These are phyloP conservation scores for Eupsilia transversa DNA, from an alignment of 2,888 invertebrate genomes.

Conservation along the genomic window DNA sequence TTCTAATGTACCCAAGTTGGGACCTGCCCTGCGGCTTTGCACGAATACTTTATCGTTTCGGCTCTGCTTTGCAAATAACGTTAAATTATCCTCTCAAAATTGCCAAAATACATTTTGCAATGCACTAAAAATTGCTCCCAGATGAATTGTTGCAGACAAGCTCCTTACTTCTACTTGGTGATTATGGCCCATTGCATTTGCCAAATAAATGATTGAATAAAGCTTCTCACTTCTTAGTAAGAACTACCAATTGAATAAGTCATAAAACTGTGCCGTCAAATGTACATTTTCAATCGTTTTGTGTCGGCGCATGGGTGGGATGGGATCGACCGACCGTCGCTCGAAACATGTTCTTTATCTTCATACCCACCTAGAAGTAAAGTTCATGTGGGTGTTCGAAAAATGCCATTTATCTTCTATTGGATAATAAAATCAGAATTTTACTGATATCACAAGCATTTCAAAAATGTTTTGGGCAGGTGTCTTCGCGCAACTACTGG, in stretches of 20 bases:
- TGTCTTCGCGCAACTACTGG: slow-evolving; percentile 1
- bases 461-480: slow-evolving; percentile 31
- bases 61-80: slow-evolving; percentile 47
- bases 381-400: slow-evolving; percentile 60
- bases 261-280: slow-evolving; percentile 73
- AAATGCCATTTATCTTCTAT: slow-evolving; percentile 58
- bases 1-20: slow-evolving; percentile 56
- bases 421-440: slow-evolving; percentile 50
- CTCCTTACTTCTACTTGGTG: slow-evolving; percentile 19
- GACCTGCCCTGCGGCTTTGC: slow-evolving; percentile 54
- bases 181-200: slow-evolving; percentile 51
- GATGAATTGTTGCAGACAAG: slow-evolving; percentile 14
- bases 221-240: slow-evolving; percentile 63
- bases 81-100: slow-evolving; percentile 51
- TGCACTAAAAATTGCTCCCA: slow-evolving; percentile 20
- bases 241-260: slow-evolving; percentile 69
- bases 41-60: slow-evolving; percentile 49
- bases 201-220: slow-evolving; percentile 55
- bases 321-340: slow-evolving; percentile 56
- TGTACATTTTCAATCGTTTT: slow-evolving; percentile 68
- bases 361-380: slow-evolving; percentile 52
- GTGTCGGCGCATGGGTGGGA: slow-evolving; percentile 69
- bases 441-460: slow-evolving; percentile 41
- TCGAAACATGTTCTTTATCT: slow-evolving; percentile 65
- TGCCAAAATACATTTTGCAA: slow-evolving; percentile 47